Evolutionary conservation across 2,888 invertebrate genomes (phyloP).

Genomic region (Linnaemya vulpina): DNA sequence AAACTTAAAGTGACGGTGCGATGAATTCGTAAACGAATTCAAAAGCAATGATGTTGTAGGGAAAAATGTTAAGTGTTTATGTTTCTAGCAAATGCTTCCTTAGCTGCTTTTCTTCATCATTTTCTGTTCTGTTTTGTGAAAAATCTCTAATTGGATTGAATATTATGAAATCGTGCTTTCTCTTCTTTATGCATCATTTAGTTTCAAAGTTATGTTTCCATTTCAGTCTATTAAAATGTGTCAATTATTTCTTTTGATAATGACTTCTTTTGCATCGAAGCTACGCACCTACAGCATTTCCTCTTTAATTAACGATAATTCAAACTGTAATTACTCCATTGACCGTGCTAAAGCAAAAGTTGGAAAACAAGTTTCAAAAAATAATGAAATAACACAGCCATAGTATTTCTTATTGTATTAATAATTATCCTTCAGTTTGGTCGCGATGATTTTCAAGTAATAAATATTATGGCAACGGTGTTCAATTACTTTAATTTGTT

Average conservation of each 20-base stretch:
- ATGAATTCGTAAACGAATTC: slow-evolving; percentile 53
- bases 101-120: slow-evolving; percentile 6
- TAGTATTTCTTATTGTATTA: neutral
- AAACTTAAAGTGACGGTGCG: neutral
- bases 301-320: slow-evolving; percentile 4
- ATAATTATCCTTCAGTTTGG: slow-evolving; percentile 10
- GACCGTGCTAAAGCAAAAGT: neutral
- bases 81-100: neutral
- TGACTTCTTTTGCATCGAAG: neutral
- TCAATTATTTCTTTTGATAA: slow-evolving; percentile 17
- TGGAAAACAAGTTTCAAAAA: neutral
- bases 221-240: slow-evolving; percentile 39
- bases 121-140: slow-evolving; percentile 21
- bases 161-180: slow-evolving; percentile 23
- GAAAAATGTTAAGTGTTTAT: neutral
- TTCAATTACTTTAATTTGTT: slow-evolving; percentile 22
- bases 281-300: slow-evolving; percentile 6
- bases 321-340: slow-evolving; percentile 1
- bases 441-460: slow-evolving; percentile 1
- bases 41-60: slow-evolving; percentile 21
- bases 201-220: slow-evolving; percentile 31
- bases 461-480: neutral
- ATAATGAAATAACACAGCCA: neutral
- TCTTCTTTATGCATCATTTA: slow-evolving; percentile 21
- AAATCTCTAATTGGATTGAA: slow-evolving; percentile 43